Evolutionary conservation across 2,797 vertebrate genomes (phyloP), one percentile per base, ranked within the genome.

Genomic region (Sebastes elongatus): DNA sequence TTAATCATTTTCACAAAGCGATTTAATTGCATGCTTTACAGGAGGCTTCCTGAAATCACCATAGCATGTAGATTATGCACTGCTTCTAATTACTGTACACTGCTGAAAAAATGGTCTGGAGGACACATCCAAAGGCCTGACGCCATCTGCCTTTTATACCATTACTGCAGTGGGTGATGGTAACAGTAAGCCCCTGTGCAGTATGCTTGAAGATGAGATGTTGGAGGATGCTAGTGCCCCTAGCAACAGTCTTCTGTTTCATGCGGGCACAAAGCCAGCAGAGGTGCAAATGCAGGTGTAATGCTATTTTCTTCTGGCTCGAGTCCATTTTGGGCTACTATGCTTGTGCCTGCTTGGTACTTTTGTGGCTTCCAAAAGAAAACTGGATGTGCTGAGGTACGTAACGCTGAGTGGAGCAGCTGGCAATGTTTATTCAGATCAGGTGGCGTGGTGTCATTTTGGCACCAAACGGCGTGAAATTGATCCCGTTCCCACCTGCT

Each of bases 341-440:
- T 60, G 68, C 82, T 25, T 63, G 61, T 57, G 76, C 63, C 78
- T 71, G 69, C 52, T 59, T 23, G 35, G 28, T 72, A 4, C 71
- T 71, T 74, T 69, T 64, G 46, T 13, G 59, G 80, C 73, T 22
- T 81, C 46, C 66, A 56, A 32, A 57, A 82, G 67, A 85, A 85
- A 69, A 63, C 28, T 20, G 42, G 32, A 66, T 76, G 62, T 71
- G 82, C 63, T 53, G 64, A 74, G 68, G 69, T 53, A 46, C 1
- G 7, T 27, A 11, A n/a, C 0, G 9, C 72, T 49, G 76, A 90
- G 83, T 20, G 53, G 65, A 84, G 86, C 90, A 91, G 91, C 86
- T 89, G 88, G 84, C 74, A 81, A 68, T 82, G 87, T 88, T 89
- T 88, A 85, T 86, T 86, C 80, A 90, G 84, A 90, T 91, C 83